A percentile compares a stretch with the other conserved stretches of the same genome.
These are phyloP conservation scores for Neolamprologus kungweensis DNA, from an alignment of 2,113 vertebrate genomes.

Conservation along the genomic window DNA sequence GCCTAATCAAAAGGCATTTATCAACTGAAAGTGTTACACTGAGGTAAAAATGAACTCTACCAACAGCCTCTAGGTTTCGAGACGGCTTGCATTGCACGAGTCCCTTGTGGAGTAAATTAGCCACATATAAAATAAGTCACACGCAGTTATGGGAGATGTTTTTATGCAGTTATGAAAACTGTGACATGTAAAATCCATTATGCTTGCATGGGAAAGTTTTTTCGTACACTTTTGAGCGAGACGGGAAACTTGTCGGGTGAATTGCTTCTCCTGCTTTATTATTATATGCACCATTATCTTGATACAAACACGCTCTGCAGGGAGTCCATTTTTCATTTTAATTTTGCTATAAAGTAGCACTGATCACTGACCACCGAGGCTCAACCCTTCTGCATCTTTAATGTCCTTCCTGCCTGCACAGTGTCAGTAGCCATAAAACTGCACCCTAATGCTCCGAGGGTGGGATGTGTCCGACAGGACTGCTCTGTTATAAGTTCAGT, in stretches of 20 bases:
- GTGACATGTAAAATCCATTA: not conserved
- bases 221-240: not conserved
- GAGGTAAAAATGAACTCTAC: not conserved
- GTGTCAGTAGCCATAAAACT: slow-evolving; percentile 46
- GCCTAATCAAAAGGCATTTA: not conserved
- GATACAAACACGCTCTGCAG: slow-evolving; percentile 17
- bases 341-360: slow-evolving; percentile 39
- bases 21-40: not conserved
- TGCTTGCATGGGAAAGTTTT: not conserved
- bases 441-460: slow-evolving; percentile 6
- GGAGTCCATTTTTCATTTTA: slow-evolving; percentile 53
- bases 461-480: not conserved
- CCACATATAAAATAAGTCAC: not conserved
- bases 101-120: not conserved
- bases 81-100: not conserved
- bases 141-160: not conserved
- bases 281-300: slow-evolving; percentile 32
- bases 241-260: not conserved
- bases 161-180: not conserved
- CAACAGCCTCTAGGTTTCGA: not conserved
- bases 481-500: slow-evolving; percentile 3
- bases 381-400: slow-evolving; percentile 61
- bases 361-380: slow-evolving; percentile 49
- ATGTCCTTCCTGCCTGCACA: slow-evolving; percentile 31
- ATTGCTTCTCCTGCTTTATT: not conserved